phyloP scores from a whole-genome alignment of 35 echinoderm and acorn worm genomes.

The Holothuria glaberrima region DNA sequence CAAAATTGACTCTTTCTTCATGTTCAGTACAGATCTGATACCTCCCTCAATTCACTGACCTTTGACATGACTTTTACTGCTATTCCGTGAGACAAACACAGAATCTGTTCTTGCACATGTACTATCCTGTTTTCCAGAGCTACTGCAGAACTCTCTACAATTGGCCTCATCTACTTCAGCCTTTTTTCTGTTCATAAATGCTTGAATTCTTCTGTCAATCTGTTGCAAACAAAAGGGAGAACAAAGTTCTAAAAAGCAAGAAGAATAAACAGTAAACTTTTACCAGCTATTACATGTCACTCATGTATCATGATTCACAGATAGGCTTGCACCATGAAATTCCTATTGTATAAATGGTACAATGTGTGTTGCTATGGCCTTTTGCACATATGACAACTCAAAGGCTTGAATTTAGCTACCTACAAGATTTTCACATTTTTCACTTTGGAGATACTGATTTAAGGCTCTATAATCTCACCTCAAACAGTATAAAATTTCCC shows the following conservation, averaged over 20 bases:
- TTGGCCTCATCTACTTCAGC: slow-evolving; percentile 83
- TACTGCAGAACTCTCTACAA: slow-evolving; percentile 75
- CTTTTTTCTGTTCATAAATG: slow-evolving; percentile 90
- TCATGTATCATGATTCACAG: background rate
- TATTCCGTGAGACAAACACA: slow-evolving; percentile 68
- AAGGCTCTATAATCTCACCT: too few species aligned
- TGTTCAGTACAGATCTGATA: background rate
- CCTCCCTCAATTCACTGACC: slow-evolving; percentile 35
- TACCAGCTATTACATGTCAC: background rate
- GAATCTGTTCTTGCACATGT: slow-evolving; percentile 89
- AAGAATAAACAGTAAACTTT: too few species aligned
- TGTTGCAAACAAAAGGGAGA: background rate
- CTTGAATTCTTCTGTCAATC: slow-evolving; percentile 88
- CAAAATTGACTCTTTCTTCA: too few species aligned
- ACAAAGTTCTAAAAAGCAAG: too few species aligned
- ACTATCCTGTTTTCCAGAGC: slow-evolving; percentile 1
- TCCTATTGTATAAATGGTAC: too few species aligned
- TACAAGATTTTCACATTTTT: too few species aligned
- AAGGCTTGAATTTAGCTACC: too few species aligned
- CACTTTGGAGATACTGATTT: too few species aligned
- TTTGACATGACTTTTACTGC: slow-evolving; percentile 91
- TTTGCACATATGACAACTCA: too few species aligned
- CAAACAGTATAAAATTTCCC: too few species aligned
- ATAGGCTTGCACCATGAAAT: too few species aligned
- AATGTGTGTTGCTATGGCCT: too few species aligned